A percentile compares a stretch with the other conserved stretches of the same genome.
Conservation (phyloP, 2,113 vertebrate genomes). For the Scomber japonicus region DNA sequence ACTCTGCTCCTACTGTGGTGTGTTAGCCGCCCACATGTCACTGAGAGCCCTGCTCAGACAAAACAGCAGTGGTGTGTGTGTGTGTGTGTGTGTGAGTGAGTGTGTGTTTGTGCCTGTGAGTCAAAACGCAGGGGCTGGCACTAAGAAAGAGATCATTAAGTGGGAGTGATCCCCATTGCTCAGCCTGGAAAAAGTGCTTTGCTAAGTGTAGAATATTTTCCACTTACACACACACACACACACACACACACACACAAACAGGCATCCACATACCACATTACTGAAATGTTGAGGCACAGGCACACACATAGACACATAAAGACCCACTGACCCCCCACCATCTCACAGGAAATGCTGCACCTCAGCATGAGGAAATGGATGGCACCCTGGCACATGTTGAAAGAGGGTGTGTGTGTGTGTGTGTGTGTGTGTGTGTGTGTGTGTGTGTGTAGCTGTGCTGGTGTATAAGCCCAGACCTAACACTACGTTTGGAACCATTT, state of each 20-base stretch:
- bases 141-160: conserved; percentile 79
- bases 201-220: conserved; percentile 74
- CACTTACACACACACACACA: conserved; percentile 54
- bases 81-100: conserved; percentile 18
- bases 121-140: conserved; percentile 71
- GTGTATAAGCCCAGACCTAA: conserved; percentile 72
- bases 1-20: conserved; percentile 6
- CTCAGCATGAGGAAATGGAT: conserved; percentile 83
- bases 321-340: conserved; percentile 69
- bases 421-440: conserved; percentile 46
- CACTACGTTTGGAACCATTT: conserved; percentile 78
- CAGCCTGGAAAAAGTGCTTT: conserved; percentile 76
- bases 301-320: conserved; percentile 29
- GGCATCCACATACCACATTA: conserved; percentile 23
- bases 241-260: not conserved
- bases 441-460: conserved; percentile 37
- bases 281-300: conserved; percentile 26
- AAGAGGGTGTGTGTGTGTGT: conserved; percentile 58
- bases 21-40: conserved; percentile 29
- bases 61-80: conserved; percentile 39
- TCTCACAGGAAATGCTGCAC: conserved; percentile 81
- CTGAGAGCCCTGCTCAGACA: conserved; percentile 21
- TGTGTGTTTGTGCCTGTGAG: conserved; percentile 50
- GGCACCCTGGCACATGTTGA: conserved; percentile 84
- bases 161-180: conserved; percentile 80